These are phyloP conservation scores for Tuberolachnus salignus DNA, from an alignment of 2,888 invertebrate genomes.

Conservation along the genomic window DNA sequence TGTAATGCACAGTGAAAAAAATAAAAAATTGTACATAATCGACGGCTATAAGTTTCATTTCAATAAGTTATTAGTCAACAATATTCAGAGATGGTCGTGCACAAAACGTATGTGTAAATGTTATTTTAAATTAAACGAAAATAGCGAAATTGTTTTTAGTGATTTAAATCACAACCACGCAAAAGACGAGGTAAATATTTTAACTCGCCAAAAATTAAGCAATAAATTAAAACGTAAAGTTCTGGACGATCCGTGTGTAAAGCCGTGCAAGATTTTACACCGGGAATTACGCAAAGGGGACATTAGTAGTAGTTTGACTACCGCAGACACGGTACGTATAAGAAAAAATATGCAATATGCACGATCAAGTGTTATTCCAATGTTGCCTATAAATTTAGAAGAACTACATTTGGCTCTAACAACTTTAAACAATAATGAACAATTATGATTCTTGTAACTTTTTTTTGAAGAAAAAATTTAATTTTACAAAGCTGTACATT, in stretches of 20 bases:
- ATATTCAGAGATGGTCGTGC: conserved; percentile 1
- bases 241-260: background rate
- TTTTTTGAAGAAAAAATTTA: too few relatives aligned
- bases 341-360: background rate
- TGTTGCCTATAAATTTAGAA: background rate
- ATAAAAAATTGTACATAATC: conserved; percentile 6
- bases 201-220: background rate
- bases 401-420: background rate
- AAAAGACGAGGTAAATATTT: background rate
- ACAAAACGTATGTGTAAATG: background rate
- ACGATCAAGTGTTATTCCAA: background rate
- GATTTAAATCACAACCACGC: background rate
- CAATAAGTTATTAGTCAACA: background rate
- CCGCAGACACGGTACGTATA: background rate
- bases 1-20: background rate
- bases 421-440: too few relatives aligned
- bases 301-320: background rate
- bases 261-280: background rate
- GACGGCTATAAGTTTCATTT: conserved; percentile 6
- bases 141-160: background rate
- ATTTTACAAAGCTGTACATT: too few relatives aligned
- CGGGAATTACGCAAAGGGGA: background rate
- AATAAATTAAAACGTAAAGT: background rate
- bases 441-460: too few relatives aligned
- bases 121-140: background rate